phyloP scores from a whole-genome alignment of 2,888 invertebrate species.

The Agrilus mali region DNA sequence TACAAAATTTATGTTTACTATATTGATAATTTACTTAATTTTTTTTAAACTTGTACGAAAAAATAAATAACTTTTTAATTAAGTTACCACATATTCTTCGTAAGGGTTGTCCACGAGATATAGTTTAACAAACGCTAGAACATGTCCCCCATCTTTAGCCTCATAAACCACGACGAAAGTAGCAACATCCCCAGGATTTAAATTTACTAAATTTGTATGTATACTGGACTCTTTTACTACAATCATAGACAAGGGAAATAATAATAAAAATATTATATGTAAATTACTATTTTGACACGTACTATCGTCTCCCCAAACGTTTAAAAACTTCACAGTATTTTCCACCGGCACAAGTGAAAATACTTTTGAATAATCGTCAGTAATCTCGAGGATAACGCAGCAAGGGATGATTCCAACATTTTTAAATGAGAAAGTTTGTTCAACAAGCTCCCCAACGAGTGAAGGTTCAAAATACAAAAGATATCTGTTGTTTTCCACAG shows the following conservation, averaged over 20 bases:
- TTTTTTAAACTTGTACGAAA: neutral
- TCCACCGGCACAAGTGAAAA: constrained; percentile 10
- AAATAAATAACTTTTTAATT: neutral
- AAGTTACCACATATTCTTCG: constrained; percentile 34
- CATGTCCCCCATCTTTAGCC: constrained; percentile 21
- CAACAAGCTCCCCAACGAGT: constrained; percentile 19
- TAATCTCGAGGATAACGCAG: constrained; percentile 30
- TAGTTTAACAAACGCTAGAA: constrained; percentile 28
- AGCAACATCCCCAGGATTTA: constrained; percentile 22
- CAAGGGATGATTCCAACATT: constrained; percentile 31
- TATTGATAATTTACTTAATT: no score
- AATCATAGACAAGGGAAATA: neutral
- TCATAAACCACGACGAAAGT: constrained; percentile 26
- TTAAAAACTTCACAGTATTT: constrained; percentile 6
- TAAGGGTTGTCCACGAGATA: constrained; percentile 43
- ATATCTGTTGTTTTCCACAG: constrained; percentile 14
- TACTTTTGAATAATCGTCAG: constrained; percentile 18
- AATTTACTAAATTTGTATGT: constrained; percentile 19
- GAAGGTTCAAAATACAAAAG: constrained; percentile 28
- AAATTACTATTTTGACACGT: neutral
- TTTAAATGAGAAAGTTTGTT: constrained; percentile 23
- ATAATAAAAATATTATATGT: neutral
- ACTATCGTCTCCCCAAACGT: constrained; percentile 1
- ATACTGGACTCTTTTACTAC: constrained; percentile 10
- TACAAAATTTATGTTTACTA: no score